Percentiles rank a stretch among this genome's conserved stretches.
These are phyloP conservation scores for Cephalopachus bancanus DNA, from an alignment of 2,797 vertebrate genomes.

Conservation along the genomic window DNA sequence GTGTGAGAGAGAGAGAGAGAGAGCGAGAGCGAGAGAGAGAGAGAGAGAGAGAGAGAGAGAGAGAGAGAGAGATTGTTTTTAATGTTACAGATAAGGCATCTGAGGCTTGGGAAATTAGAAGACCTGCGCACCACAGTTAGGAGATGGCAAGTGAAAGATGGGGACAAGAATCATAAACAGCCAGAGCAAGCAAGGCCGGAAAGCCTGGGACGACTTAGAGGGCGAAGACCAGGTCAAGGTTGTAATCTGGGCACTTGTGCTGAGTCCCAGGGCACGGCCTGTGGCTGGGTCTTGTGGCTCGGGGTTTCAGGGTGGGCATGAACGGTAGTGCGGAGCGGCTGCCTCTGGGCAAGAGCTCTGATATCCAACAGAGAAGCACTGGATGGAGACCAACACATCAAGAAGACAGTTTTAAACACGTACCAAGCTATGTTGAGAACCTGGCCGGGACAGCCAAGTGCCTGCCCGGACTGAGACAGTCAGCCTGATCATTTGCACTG, in stretches of 20 bases:
- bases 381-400: background rate
- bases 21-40: background rate
- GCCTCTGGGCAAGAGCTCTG: background rate
- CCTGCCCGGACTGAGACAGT: background rate
- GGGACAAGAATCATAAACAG: background rate
- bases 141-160: background rate
- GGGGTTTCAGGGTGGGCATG: fast-evolving
- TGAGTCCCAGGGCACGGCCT: too few relatives aligned
- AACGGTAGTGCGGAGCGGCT: background rate
- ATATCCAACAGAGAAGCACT: background rate
- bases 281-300: background rate
- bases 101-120: background rate
- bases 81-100: background rate
- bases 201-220: background rate
- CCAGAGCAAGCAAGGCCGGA: background rate
- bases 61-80: background rate
- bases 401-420: background rate
- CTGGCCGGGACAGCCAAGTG: background rate
- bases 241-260: background rate
- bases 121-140: background rate
- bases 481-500: background rate
- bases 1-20: too few relatives aligned
- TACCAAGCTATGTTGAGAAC: background rate
- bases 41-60: too few relatives aligned
- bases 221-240: background rate